A percentile compares a stretch with the other conserved stretches of the same genome.
Conservation (phyloP, 2,113 vertebrate species). For the Semicossyphus pulcher region DNA sequence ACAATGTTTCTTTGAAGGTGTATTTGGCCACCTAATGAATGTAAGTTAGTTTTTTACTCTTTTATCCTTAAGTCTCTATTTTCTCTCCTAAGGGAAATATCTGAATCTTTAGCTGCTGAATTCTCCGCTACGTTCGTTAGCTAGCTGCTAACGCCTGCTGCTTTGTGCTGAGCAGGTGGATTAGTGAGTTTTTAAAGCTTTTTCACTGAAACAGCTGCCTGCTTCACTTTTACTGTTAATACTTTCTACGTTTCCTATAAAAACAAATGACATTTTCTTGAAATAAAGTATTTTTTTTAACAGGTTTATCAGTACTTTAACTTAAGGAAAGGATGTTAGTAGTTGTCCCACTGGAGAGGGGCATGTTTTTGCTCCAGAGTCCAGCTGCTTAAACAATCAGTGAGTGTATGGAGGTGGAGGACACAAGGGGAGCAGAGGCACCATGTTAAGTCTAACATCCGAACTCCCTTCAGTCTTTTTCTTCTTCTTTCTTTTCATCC, state of each 20-base stretch:
- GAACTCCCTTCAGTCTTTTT: constrained; percentile 26
- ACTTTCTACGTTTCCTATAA: too few species aligned
- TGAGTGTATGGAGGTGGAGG: constrained; percentile 68
- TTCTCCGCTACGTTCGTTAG: too few species aligned
- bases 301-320: neutral
- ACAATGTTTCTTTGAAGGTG: neutral
- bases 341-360: constrained; percentile 27
- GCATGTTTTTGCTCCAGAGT: constrained; percentile 61
- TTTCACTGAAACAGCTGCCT: too few species aligned
- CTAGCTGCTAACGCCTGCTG: neutral
- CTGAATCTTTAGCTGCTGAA: neutral
- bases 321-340: constrained; percentile 13
- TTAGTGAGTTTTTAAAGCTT: too few species aligned
- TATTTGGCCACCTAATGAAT: neutral
- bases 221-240: too few species aligned
- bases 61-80: neutral
- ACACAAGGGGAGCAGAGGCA: constrained; percentile 53
- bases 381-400: constrained; percentile 85
- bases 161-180: too few species aligned
- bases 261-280: too few species aligned
- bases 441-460: constrained; percentile 48
- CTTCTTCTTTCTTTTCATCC: constrained; percentile 8
- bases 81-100: neutral
- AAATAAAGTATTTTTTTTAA: too few species aligned
- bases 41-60: neutral